These are phyloP conservation scores for Centruroides vittatus DNA, from an alignment of 1,140 invertebrate genomes.

Conservation along the genomic window DNA sequence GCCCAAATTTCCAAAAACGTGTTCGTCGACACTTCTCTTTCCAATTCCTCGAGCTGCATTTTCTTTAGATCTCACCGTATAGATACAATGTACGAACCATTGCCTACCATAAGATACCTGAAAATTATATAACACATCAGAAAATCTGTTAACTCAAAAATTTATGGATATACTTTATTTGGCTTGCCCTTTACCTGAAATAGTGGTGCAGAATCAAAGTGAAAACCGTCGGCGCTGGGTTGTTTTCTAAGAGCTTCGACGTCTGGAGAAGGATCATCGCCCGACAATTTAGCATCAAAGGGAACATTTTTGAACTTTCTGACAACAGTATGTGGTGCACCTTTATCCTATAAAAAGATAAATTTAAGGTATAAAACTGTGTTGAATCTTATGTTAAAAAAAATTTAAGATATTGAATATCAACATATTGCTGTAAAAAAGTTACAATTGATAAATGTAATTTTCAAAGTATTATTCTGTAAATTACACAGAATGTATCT, in stretches of 20 bases:
- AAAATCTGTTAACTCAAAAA: background rate
- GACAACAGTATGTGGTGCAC: slow-evolving; percentile 24
- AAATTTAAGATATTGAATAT: no score
- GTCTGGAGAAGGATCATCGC: slow-evolving; percentile 20
- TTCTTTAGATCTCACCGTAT: slow-evolving; percentile 24
- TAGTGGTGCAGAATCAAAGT: slow-evolving; percentile 27
- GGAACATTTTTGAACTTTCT: slow-evolving; percentile 23
- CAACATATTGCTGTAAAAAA: no score
- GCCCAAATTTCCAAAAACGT: background rate
- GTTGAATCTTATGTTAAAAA: background rate
- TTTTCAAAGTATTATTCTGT: no score
- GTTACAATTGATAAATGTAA: no score
- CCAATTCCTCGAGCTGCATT: slow-evolving; percentile 18
- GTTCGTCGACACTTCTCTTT: slow-evolving; percentile 19
- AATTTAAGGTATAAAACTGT: background rate
- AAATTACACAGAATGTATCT: no score
- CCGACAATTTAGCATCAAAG: slow-evolving; percentile 26
- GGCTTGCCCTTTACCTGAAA: slow-evolving; percentile 24
- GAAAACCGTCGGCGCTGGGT: slow-evolving; percentile 30
- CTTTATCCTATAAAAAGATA: slow-evolving; percentile 24
- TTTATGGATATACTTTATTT: background rate
- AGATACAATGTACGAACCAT: slow-evolving; percentile 33
- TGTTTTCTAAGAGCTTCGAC: slow-evolving; percentile 22
- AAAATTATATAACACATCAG: background rate
- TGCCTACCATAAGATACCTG: slow-evolving; percentile 28